Conservation (phyloP, 2,888 invertebrate species). For the Crocallis elinguaria region DNA sequence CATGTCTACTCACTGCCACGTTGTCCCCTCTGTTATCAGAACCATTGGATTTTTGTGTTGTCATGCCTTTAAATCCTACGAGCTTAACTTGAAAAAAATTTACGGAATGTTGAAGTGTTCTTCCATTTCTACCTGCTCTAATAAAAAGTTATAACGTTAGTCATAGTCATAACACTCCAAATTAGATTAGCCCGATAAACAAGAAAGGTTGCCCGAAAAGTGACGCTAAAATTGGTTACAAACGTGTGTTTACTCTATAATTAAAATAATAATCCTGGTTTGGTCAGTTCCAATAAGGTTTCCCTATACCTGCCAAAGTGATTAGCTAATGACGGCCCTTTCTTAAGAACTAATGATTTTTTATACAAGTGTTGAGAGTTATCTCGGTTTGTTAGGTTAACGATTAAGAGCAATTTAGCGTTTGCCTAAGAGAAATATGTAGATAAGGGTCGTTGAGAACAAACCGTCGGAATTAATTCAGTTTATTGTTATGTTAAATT, state of each 20-base stretch:
- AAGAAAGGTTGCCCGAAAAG: slow-evolving; percentile 24
- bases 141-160: slow-evolving; percentile 3
- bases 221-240: slow-evolving; percentile 52
- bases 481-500: slow-evolving; percentile 68
- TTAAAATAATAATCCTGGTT: slow-evolving; percentile 79
- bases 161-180: slow-evolving; percentile 22
- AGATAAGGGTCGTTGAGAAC: slow-evolving; percentile 49
- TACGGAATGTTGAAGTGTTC: neutral
- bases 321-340: slow-evolving; percentile 68
- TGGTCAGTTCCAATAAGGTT: slow-evolving; percentile 66
- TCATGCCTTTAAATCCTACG: slow-evolving; percentile 1
- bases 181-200: slow-evolving; percentile 24
- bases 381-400: slow-evolving; percentile 61
- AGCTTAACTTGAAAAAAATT: neutral
- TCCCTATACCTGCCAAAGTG: slow-evolving; percentile 67
- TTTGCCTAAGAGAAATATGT: slow-evolving; percentile 61
- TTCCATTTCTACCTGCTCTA: neutral
- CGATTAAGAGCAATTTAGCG: slow-evolving; percentile 66
- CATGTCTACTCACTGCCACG: slow-evolving; percentile 40
- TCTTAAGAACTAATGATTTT: slow-evolving; percentile 41
- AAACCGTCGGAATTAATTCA: slow-evolving; percentile 58
- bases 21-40: slow-evolving; percentile 34
- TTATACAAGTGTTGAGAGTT: slow-evolving; percentile 37
- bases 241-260: slow-evolving; percentile 73
- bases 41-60: slow-evolving; percentile 33